phyloP scores from a whole-genome alignment of 2,113 vertebrate species.

The Semnopithecus entellus region DNA sequence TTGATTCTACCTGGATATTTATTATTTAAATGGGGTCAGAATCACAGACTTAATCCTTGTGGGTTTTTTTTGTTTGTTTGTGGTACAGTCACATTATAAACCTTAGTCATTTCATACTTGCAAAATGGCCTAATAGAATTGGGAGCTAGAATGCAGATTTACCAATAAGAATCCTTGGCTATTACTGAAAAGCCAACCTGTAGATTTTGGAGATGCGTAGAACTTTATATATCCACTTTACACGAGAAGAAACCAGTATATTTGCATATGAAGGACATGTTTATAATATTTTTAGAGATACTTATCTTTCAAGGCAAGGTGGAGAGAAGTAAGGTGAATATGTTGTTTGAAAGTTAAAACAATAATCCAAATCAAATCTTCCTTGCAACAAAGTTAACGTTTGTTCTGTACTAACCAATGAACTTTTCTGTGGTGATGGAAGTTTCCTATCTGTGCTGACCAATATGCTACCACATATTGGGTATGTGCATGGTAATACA shows the following conservation, averaged over 20 bases:
- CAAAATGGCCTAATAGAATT: background rate
- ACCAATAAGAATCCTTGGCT: background rate
- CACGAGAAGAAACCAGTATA: background rate
- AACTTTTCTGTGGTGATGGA: background rate
- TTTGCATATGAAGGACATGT: background rate
- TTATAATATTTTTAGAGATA: background rate
- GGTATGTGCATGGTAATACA: too few relatives aligned
- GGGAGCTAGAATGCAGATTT: background rate
- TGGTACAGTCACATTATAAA: background rate
- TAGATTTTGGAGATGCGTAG: background rate
- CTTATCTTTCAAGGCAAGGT: background rate
- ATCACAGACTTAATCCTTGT: background rate
- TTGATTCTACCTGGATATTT: background rate
- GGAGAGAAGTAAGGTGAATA: background rate
- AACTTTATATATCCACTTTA: background rate
- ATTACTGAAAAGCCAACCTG: background rate
- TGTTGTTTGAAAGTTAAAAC: slow-evolving; percentile 36
- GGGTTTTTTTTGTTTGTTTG: background rate
- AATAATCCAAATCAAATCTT: background rate
- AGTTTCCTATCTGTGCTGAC: background rate
- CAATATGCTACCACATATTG: background rate
- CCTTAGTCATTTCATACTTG: background rate
- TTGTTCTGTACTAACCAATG: background rate
- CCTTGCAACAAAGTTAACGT: background rate
- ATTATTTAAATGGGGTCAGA: background rate